These are phyloP conservation scores for Hephaestus fuliginosus DNA, from an alignment of 2,797 vertebrate species.

Conservation along the genomic window DNA sequence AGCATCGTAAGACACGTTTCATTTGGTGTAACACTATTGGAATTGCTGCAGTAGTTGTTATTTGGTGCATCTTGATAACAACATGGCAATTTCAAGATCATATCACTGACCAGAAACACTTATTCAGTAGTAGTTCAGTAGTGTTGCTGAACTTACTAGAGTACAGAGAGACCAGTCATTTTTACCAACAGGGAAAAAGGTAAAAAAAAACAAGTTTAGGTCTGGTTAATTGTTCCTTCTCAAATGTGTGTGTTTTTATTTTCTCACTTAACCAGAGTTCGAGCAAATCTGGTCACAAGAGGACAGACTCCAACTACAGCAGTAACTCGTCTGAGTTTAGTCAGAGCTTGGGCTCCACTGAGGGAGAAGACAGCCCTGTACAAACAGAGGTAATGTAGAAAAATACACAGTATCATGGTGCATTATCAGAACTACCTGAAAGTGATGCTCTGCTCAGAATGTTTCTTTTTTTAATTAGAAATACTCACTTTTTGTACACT, in stretches of 20 bases:
- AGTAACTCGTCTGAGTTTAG: conserved; percentile 93
- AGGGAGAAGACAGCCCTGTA: conserved; percentile 86
- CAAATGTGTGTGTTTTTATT: background rate
- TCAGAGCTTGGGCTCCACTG: conserved; percentile 89
- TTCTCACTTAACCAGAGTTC: conserved; percentile 79
- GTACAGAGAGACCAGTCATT: background rate
- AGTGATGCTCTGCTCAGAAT: background rate
- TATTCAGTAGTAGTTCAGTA: background rate
- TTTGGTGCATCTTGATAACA: background rate
- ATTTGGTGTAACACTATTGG: background rate
- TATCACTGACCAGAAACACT: background rate
- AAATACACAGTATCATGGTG: background rate
- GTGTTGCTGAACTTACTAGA: background rate
- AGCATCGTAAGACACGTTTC: conserved; percentile 82
- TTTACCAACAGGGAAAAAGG: background rate
- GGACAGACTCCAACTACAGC: conserved; percentile 92
- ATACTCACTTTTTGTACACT: background rate
- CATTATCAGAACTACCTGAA: background rate
- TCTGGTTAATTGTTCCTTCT: background rate
- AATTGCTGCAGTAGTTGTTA: background rate
- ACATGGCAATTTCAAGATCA: background rate
- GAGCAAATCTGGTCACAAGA: conserved; percentile 86
- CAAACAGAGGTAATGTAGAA: conserved; percentile 86
- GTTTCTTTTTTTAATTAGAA: background rate
- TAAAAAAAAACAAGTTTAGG: background rate